Percentiles rank a stretch among this genome's conserved stretches.
Conservation (phyloP, 1,140 invertebrate species). For the Aphis craccivora region DNA sequence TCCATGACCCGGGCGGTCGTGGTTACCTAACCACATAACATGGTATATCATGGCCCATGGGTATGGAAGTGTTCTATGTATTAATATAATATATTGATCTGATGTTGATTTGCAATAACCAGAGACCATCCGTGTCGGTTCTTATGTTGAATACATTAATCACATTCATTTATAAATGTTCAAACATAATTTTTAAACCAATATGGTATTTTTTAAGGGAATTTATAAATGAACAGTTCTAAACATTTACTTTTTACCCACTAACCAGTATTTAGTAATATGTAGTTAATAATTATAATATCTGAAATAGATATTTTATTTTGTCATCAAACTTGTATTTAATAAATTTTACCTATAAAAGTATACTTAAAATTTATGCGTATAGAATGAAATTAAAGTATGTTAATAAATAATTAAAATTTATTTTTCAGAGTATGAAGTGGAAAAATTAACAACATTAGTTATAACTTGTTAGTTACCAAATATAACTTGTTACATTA, state of each 20-base stretch:
- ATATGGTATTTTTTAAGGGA: neutral
- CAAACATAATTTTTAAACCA: neutral
- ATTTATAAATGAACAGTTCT: neutral
- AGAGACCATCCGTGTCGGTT: too few species aligned
- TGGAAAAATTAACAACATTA: conserved; percentile 45
- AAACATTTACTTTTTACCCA: neutral
- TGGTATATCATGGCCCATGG: too few species aligned
- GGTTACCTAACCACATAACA: too few species aligned
- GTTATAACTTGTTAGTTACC: neutral
- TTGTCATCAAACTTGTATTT: neutral
- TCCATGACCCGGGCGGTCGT: too few species aligned
- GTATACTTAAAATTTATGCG: neutral
- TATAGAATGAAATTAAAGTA: neutral
- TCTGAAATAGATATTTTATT: neutral
- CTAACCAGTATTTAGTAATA: neutral
- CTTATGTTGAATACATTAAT: too few species aligned
- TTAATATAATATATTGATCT: neutral
- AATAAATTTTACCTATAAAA: neutral
- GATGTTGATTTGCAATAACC: neutral
- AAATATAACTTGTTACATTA: neutral
- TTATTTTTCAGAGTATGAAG: conserved; percentile 45
- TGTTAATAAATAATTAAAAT: neutral
- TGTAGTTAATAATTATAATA: neutral
- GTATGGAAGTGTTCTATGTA: neutral
- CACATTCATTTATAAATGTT: too few species aligned